Evolutionary conservation across 2,797 vertebrate genomes (phyloP).

Genomic region (Petrocephalus sullivani): DNA sequence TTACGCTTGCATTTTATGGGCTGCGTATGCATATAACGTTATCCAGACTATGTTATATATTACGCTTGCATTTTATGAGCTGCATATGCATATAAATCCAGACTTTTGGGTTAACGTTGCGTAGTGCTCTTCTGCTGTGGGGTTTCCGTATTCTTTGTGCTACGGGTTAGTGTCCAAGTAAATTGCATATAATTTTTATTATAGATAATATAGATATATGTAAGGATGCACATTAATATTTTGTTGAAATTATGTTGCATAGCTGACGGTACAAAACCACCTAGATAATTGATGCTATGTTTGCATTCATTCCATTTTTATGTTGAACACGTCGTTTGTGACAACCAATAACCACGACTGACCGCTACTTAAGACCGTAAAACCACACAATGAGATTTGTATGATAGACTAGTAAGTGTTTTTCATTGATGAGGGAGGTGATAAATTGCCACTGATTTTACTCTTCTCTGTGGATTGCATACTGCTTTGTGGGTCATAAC

Average conservation of each 20-base stretch:
- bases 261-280: neutral
- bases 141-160: neutral
- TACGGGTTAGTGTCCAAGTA: neutral
- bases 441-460: neutral
- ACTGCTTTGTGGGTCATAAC: neutral
- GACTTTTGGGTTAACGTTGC: neutral
- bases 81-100: neutral
- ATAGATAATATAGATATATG: neutral
- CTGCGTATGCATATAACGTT: neutral
- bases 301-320: neutral
- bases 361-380: neutral
- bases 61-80: neutral
- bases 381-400: neutral
- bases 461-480: neutral
- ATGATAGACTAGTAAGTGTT: neutral
- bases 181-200: neutral
- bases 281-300: neutral
- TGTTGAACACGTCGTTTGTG: neutral
- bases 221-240: neutral
- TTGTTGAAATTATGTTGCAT: neutral
- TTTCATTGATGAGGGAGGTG: neutral
- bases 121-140: neutral
- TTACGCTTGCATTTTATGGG: neutral
- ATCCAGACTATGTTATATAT: neutral
- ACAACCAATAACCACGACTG: neutral